Evolutionary conservation across 1,140 invertebrate genomes (phyloP).

Genomic region (Macrocentrus cingulum): DNA sequence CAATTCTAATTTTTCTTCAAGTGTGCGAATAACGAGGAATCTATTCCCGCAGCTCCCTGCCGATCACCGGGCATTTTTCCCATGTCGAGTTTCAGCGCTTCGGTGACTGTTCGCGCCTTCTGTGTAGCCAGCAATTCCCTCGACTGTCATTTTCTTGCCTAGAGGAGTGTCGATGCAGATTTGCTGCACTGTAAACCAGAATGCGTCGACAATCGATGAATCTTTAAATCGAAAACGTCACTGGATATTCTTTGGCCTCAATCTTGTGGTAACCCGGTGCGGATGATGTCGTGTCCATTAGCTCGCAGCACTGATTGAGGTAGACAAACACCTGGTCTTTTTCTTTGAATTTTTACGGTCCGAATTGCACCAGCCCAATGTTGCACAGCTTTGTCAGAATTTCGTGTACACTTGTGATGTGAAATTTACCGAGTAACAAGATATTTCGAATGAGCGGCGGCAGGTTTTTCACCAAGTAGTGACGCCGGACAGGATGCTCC

Average conservation of each 20-base stretch:
- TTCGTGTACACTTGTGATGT: slow-evolving; percentile 67
- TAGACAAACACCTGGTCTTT: slow-evolving; percentile 75
- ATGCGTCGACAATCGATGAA: slow-evolving; percentile 65
- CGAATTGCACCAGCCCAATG: slow-evolving; percentile 74
- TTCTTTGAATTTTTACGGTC: slow-evolving; percentile 66
- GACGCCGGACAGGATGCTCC: slow-evolving; percentile 69
- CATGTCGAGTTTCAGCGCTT: slow-evolving; percentile 57
- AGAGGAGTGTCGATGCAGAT: slow-evolving; percentile 70
- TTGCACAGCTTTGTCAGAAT: slow-evolving; percentile 63
- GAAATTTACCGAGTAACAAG: slow-evolving; percentile 65
- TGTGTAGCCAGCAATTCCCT: slow-evolving; percentile 56
- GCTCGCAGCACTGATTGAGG: slow-evolving; percentile 64
- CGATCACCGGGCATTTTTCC: slow-evolving; percentile 72
- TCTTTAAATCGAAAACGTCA: slow-evolving; percentile 61
- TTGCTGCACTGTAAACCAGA: slow-evolving; percentile 73
- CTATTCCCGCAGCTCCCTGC: slow-evolving; percentile 72
- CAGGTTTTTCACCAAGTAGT: slow-evolving; percentile 65
- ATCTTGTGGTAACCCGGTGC: slow-evolving; percentile 67
- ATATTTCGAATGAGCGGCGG: slow-evolving; percentile 59
- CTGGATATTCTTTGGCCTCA: slow-evolving; percentile 62
- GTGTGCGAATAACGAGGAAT: slow-evolving; percentile 71
- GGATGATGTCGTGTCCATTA: slow-evolving; percentile 70
- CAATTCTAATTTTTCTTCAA: slow-evolving; percentile 71
- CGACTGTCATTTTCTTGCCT: slow-evolving; percentile 56
- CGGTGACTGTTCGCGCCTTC: slow-evolving; percentile 50